Base-by-base conservation (phyloP, 1,140 invertebrate species). In the Vanessa atalanta region DNA sequence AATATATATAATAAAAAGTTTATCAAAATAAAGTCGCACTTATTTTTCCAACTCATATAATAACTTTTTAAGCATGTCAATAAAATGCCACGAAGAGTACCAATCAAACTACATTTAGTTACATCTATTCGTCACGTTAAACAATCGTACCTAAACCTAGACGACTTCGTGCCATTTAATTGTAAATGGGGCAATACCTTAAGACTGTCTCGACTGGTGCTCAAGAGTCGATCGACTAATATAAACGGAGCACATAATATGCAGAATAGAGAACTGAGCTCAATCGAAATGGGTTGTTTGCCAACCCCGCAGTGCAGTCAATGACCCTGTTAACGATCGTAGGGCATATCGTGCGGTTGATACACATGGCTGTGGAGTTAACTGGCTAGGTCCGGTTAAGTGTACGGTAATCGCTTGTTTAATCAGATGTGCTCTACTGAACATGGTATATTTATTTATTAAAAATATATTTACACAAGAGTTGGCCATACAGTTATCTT, bases 301-400 rank as follows among this genome's bases (percentile, higher is more conserved):
- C 73, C 79, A 81, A 76, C 77, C 77, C 78, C 76, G 66, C 72
- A 77, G 73, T 65, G 73, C 74, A 81, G 84, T 83, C 84, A 83
- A 81, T 77, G 84, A 85, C 80, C 83, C 79, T 72, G 77, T 72
- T 83, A 83, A 85, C 82, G 82, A 84, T 85, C 82, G 80, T 72
- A 70, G 69, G 26, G 65, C 73, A 77, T 70, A 72, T 77, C 67
- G 73, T 76, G 79, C 70, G 76, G 55, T 70, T 65, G 47, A 65
- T 74, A 80, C 82, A 79, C 72, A 78, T 69, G n/a, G 72, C 37
- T 69, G 37, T 48, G 16, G 6, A 31, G 47, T 50, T 48, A 7
- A 23, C 20, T 23, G 53, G 53, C 23, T 57, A 11, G 16, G 53
- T 57, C 53, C 53, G 53, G 53, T 55, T 43, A 9, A 23, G 23